Base-by-base conservation (phyloP, 2,113 vertebrate species). In the Pleuronectes platessa region DNA sequence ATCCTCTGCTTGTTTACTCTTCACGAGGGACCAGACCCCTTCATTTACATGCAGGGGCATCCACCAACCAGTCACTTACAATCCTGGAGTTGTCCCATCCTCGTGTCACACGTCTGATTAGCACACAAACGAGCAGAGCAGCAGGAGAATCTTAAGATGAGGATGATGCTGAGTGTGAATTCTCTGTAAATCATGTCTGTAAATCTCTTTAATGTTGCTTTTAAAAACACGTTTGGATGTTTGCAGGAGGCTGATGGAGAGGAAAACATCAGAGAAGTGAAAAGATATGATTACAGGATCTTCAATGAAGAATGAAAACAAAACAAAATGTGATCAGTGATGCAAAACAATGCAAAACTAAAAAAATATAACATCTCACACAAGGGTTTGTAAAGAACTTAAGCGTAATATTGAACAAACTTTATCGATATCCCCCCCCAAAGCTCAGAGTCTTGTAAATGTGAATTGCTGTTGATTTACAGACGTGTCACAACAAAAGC, bases 41-140 rank as follows among this genome's bases (percentile, higher is more conserved):
- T 89, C 73, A 89, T 92, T 90, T 61, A 83, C 65, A 91, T 86
- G 71, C 83, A 84, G 55, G 63, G 80, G 51, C 73, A 67, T 76
- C 82, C 71, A 78, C 77, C 40, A 54, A 59, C 21, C 23, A 71
- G 73, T 90, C 86, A 79, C 74, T 75, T 58, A 40, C 59, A 68
- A 67, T 71, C 70, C 86, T 31, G 76, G 61, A 77, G 79, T 74
- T 65, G 76, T 85, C 86, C 76, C 73, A 61, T 83, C 70, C 61
- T 71, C 40, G 49, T 70, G 78, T 85, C 86, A 71, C 54, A 76
- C n/a, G 63, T 20, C 71, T 85, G 84, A 92, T 88, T 79, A 86
- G 78, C 76, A 56, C 60, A 76, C 53, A 17, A 69, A 74, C 68
- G 68, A 69, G 61, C n/a, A 40, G 51, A 21, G 54, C 70, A 20